Percentiles rank a stretch among this genome's conserved stretches.
Evolutionary conservation across 2,797 vertebrate species (phyloP).

Genomic region (Helarctos malayanus): DNA sequence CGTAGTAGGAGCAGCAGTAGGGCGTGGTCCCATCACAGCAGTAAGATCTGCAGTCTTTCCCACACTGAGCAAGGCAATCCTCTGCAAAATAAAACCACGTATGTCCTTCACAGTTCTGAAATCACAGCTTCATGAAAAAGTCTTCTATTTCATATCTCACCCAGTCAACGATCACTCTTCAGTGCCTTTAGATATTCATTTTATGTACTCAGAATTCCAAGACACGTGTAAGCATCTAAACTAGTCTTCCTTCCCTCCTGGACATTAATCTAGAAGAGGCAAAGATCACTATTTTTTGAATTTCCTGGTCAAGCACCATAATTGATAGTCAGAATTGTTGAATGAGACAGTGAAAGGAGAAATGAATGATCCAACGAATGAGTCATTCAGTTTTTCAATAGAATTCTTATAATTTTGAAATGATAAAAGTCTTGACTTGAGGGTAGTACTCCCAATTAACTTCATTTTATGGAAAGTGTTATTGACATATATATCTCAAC

Average conservation of each 20-base stretch:
- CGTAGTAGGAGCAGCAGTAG: conserved; percentile 97
- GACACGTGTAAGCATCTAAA: not conserved
- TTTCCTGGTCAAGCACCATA: not conserved
- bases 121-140: conserved; percentile 68
- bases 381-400: not conserved
- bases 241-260: not conserved
- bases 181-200: not conserved
- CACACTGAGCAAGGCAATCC: conserved; percentile 91
- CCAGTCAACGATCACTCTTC: not conserved
- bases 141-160: conserved; percentile 53
- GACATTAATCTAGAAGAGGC: not conserved
- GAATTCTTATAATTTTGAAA: conserved; percentile 31
- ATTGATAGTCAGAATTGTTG: not conserved
- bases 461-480: not conserved
- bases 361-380: not conserved
- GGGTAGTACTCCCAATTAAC: not conserved
- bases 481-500: not conserved
- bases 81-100: conserved; percentile 87
- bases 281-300: not conserved
- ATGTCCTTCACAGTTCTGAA: conserved; percentile 29
- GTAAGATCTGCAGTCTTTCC: conserved; percentile 94
- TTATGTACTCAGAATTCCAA: not conserved
- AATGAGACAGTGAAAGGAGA: not conserved
- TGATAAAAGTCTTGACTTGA: not conserved
- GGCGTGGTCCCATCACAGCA: conserved; percentile 95